phyloP scores from a whole-genome alignment of 37 sponge, comb jelly and placozoan genomes.

The Amphimedon queenslandica region DNA sequence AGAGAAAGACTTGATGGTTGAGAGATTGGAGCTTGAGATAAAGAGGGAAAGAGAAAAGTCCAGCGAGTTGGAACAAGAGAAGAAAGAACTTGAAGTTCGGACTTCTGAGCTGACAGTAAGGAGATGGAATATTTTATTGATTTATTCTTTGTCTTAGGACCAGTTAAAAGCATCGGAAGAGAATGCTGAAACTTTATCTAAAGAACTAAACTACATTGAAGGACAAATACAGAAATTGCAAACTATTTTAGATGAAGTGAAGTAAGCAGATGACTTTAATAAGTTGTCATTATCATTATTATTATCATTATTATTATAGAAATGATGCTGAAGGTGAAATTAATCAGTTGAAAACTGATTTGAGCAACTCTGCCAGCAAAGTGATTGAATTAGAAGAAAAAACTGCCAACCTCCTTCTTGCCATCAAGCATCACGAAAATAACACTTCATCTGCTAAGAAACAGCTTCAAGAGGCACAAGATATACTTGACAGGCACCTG shows the following conservation, averaged over 20 bases:
- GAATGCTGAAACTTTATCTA: slow-evolving; percentile 22
- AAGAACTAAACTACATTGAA: slow-evolving; percentile 37
- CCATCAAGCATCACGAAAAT: slow-evolving; percentile 29
- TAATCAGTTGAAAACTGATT: slow-evolving; percentile 22
- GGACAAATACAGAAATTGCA: slow-evolving; percentile 32
- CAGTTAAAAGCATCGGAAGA: slow-evolving; percentile 36
- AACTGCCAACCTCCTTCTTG: slow-evolving; percentile 18
- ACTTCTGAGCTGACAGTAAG: slow-evolving; percentile 14
- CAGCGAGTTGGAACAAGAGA: slow-evolving; percentile 27
- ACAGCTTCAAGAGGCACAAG: too few relatives aligned
- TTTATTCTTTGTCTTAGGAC: not conserved
- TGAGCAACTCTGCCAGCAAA: slow-evolving; percentile 19
- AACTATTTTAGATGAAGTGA: slow-evolving; percentile 40
- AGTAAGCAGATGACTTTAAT: not conserved
- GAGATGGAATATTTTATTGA: not conserved
- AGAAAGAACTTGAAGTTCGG: slow-evolving; percentile 20
- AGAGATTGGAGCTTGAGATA: slow-evolving; percentile 26
- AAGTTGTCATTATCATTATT: not conserved
- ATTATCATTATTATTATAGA: not conserved
- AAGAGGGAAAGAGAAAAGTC: slow-evolving; percentile 43
- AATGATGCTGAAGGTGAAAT: slow-evolving; percentile 20
- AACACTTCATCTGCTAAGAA: too few relatives aligned
- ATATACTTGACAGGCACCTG: not conserved
- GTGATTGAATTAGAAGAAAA: slow-evolving; percentile 12
- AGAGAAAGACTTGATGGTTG: slow-evolving; percentile 4